Evolutionary conservation across 2,797 vertebrate species (phyloP), one percentile per base, ranked within the genome.

Genomic region (Rhinichthys osculus): DNA sequence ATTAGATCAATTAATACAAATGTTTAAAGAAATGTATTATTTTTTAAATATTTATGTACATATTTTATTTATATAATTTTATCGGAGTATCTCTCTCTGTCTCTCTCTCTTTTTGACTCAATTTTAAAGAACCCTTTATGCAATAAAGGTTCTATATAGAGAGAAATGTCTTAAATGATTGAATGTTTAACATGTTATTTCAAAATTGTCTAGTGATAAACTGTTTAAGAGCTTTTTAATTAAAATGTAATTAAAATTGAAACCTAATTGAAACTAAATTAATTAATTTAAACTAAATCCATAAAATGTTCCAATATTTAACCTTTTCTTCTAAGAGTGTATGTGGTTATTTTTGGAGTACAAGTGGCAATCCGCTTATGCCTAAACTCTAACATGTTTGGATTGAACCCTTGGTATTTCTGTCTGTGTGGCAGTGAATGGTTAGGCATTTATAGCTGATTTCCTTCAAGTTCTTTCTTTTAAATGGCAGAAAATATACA

Each of bases 401-500:
- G 52, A 59, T 4, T 78, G 35, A 62, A 78, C 76, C 54, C 54
- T 62, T 23, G 8, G 3, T 57, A 62, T 78, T 78, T 78, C 7
- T 27, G 23, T 64, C 78, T 47, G 38, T 16, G 40, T 64, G 47
- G 19, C 40, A 5, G 21, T 7, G 33, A 64, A 35, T 27, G 52
- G 59, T 59, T 71, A 35, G 4, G 6, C n/a, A 54, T 84, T 77
- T 67, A 69, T 30, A 33, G 13, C 50, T 57, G 4, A 70, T 59
- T 77, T 33, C 38, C 42, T 69, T 52, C 9, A 69, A 27, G 30
- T 11, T 13, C 9, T 35, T 30, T 21, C 13, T 59, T 52, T 40
- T 52, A 81, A 87, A 85, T 72, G 74, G 47, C 83, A 82, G 69
- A 81, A 13, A 50, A 44, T 47, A 85, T 77, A 59, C 23, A 70